A percentile compares a stretch with the other conserved stretches of the same genome.
Evolutionary conservation across 2,113 vertebrate genomes (phyloP).

Genomic region (Pogonocichla stellata): DNA sequence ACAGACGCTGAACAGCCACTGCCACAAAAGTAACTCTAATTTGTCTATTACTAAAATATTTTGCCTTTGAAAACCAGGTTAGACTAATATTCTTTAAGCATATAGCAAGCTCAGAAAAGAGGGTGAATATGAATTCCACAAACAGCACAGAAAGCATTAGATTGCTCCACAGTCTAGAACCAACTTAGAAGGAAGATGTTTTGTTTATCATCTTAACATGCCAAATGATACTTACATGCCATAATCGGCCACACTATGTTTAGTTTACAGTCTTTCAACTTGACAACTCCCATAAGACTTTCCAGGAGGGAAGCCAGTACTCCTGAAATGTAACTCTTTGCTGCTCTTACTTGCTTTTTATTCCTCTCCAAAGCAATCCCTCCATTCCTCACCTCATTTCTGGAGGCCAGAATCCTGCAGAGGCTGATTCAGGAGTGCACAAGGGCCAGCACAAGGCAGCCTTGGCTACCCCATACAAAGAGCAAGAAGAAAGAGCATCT

Average conservation of each 20-base stretch:
- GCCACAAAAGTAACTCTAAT: neutral
- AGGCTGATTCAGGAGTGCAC: neutral
- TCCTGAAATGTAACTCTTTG: neutral
- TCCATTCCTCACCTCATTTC: neutral
- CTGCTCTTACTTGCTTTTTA: neutral
- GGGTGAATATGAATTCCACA: neutral
- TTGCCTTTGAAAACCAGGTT: neutral
- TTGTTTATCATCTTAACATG: neutral
- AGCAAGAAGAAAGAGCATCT: neutral
- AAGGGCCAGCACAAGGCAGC: neutral
- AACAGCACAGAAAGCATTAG: neutral
- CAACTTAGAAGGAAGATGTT: neutral
- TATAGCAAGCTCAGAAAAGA: neutral
- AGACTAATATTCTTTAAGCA: neutral
- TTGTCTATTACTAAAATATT: neutral
- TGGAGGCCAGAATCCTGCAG: neutral
- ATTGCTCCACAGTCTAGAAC: neutral
- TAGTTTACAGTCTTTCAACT: neutral
- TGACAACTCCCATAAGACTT: neutral
- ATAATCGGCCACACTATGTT: fast-evolving
- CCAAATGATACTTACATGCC: neutral
- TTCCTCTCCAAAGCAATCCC: neutral
- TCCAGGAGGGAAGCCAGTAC: neutral
- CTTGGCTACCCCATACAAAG: neutral
- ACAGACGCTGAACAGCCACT: neutral